These are phyloP conservation scores for Xanthia icteritia DNA, from an alignment of 2,888 invertebrate genomes.

Conservation along the genomic window DNA sequence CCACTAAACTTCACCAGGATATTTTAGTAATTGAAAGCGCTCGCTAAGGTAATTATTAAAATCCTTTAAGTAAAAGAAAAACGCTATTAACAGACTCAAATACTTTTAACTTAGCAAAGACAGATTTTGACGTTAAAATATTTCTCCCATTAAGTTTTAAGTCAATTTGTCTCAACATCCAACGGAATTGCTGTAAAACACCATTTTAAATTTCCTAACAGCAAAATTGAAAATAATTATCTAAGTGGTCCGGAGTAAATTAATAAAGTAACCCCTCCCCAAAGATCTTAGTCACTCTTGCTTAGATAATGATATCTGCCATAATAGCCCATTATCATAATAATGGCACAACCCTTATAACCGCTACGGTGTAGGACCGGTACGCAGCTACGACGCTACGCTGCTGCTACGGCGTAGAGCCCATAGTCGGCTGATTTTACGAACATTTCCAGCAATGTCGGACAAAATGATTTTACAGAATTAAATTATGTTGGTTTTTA, in stretches of 20 bases:
- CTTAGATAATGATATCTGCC: conserved; percentile 76
- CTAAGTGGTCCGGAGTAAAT: conserved; percentile 62
- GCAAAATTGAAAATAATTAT: conserved; percentile 71
- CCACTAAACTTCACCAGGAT: background rate
- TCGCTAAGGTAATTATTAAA: conserved; percentile 18
- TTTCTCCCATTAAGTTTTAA: conserved; percentile 53
- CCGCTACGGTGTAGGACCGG: conserved; percentile 60
- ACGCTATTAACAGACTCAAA: conserved; percentile 23
- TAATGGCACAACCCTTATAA: conserved; percentile 73
- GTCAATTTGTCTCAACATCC: conserved; percentile 58
- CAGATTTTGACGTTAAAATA: conserved; percentile 47
- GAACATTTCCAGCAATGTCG: conserved; percentile 53
- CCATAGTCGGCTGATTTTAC: conserved; percentile 31
- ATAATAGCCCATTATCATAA: conserved; percentile 79
- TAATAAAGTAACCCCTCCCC: conserved; percentile 76
- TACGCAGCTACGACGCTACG: conserved; percentile 37
- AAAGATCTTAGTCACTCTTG: conserved; percentile 69
- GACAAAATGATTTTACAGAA: conserved; percentile 51
- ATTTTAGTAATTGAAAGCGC: conserved; percentile 10
- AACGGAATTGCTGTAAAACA: conserved; percentile 54
- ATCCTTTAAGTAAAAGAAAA: conserved; percentile 39
- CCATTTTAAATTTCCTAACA: conserved; percentile 60
- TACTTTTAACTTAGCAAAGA: conserved; percentile 45
- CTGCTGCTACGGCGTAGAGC: conserved; percentile 35
- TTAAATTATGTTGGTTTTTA: conserved; percentile 50